Percentiles rank a stretch among this genome's conserved stretches.
Evolutionary conservation across 2,113 vertebrate species (phyloP).

Genomic region (Carollia perspicillata): DNA sequence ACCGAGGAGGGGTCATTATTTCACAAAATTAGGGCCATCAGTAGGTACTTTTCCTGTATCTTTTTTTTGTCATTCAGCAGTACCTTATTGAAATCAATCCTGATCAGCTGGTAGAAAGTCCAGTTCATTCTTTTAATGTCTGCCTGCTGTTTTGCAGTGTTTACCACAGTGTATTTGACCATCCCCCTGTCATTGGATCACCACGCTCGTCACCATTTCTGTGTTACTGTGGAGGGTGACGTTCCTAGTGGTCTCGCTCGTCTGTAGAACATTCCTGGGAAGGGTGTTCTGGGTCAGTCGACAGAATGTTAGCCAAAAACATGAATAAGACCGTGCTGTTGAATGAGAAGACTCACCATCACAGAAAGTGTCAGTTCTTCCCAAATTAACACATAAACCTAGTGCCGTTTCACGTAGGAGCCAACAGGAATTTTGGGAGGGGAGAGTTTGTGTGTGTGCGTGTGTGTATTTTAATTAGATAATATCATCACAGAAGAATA

Average conservation of each 20-base stretch:
- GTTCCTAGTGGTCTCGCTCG: background rate
- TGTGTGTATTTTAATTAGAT: background rate
- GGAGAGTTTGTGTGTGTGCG: background rate
- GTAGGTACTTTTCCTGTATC: background rate
- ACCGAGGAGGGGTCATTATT: background rate
- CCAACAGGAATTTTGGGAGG: background rate
- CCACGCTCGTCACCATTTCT: background rate
- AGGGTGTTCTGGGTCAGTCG: background rate
- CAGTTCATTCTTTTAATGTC: background rate
- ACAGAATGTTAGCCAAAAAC: background rate
- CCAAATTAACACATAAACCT: background rate
- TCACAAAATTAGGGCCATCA: background rate
- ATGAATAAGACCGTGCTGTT: background rate
- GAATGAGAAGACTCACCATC: background rate
- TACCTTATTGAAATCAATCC: background rate
- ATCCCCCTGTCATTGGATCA: background rate
- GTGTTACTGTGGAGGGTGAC: background rate
- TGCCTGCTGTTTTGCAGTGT: background rate
- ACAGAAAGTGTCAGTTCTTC: background rate
- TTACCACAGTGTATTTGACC: background rate
- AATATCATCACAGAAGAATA: background rate
- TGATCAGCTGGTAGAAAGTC: background rate
- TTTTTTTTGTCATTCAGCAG: background rate
- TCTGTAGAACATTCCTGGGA: background rate
- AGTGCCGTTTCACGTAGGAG: background rate